Conservation (phyloP, 1,140 invertebrate species). For the Eumaeus atala region DNA sequence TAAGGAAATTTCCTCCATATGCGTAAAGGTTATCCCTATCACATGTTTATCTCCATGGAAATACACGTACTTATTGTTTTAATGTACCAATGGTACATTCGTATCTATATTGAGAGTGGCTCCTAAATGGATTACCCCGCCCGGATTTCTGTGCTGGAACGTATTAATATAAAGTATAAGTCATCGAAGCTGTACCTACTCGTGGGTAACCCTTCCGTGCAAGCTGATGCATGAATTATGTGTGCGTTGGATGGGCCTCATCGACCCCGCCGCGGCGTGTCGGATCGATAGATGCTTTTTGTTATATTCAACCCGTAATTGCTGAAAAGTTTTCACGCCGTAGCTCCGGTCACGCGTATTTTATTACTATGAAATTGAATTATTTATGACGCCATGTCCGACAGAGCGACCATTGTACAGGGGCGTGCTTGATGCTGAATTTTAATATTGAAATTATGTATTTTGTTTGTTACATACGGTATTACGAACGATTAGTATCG, state of each 20-base stretch:
- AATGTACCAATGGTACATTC: slow-evolving; percentile 23
- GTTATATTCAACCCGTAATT: slow-evolving; percentile 71
- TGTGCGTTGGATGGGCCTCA: slow-evolving; percentile 41
- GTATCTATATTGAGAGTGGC: slow-evolving; percentile 26
- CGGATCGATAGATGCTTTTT: slow-evolving; percentile 64
- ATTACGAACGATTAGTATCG: slow-evolving; percentile 53
- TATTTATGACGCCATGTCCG: slow-evolving; percentile 65
- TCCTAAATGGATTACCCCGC: slow-evolving; percentile 58
- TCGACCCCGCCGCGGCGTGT: slow-evolving; percentile 42
- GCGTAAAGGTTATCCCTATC: slow-evolving; percentile 4
- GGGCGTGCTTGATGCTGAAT: slow-evolving; percentile 50
- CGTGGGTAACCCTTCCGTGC: slow-evolving; percentile 62
- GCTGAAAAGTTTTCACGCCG: slow-evolving; percentile 73
- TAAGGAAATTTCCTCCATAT: not conserved
- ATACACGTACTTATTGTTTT: slow-evolving; percentile 26
- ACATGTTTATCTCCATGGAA: slow-evolving; percentile 25
- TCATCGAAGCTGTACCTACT: slow-evolving; percentile 63
- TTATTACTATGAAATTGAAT: slow-evolving; percentile 75
- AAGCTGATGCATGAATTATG: slow-evolving; percentile 72
- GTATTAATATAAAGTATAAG: slow-evolving; percentile 68
- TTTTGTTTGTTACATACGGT: slow-evolving; percentile 32
- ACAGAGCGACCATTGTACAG: slow-evolving; percentile 56
- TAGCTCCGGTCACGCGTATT: slow-evolving; percentile 67
- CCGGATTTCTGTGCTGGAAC: slow-evolving; percentile 49
- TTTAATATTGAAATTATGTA: slow-evolving; percentile 70